phyloP scores from a whole-genome alignment of 2,888 invertebrate genomes.

The Priocnemis perturbator region DNA sequence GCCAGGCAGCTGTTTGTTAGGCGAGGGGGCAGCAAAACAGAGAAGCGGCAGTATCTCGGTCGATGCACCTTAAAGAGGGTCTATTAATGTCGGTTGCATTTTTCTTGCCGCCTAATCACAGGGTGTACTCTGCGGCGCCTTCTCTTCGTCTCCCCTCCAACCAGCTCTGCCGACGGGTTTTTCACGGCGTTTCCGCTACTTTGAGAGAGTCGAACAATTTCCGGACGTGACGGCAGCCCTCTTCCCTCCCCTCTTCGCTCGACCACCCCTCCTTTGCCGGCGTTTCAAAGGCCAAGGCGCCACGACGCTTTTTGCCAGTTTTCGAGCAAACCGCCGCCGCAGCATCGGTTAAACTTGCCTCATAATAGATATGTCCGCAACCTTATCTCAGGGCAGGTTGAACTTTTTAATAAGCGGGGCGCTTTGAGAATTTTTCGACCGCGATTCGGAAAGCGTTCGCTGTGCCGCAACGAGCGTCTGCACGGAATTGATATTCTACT shows the following conservation, averaged over 20 bases:
- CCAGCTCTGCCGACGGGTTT: slow-evolving; percentile 42
- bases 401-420: not conserved
- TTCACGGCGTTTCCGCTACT: slow-evolving; percentile 59
- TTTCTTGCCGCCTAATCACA: slow-evolving; percentile 63
- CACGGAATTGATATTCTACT: too few species aligned
- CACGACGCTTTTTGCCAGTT: slow-evolving; percentile 37
- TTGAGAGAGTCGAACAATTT: slow-evolving; percentile 61
- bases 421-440: not conserved
- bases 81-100: slow-evolving; percentile 65
- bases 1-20: slow-evolving; percentile 47
- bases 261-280: not conserved
- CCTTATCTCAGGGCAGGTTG: not conserved
- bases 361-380: not conserved
- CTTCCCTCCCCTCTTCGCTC: slow-evolving; percentile 18
- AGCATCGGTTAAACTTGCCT: too few species aligned
- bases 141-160: slow-evolving; percentile 22
- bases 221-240: slow-evolving; percentile 51
- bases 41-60: slow-evolving; percentile 43
- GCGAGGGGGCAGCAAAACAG: slow-evolving; percentile 46
- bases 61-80: slow-evolving; percentile 54
- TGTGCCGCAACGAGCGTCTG: too few species aligned
- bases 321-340: slow-evolving; percentile 19
- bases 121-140: slow-evolving; percentile 29
- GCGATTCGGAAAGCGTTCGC: not conserved
- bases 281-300: slow-evolving; percentile 18